Evolutionary conservation across 1,140 invertebrate species (phyloP), one percentile per base, ranked within the genome.

Genomic region (Cydia pomonella): DNA sequence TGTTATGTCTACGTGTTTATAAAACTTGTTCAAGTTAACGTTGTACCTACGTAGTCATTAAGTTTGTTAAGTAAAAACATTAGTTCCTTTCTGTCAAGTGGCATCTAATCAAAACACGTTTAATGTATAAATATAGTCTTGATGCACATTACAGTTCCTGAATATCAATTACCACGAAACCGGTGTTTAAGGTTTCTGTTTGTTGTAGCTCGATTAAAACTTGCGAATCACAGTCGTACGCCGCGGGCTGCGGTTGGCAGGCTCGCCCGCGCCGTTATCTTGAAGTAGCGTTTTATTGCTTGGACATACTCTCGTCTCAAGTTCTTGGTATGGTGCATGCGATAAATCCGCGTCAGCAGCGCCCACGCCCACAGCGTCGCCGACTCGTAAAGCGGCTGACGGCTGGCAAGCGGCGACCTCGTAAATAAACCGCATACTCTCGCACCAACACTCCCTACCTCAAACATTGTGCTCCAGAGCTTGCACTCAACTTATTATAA

Each of bases 311-410:
- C 29, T 76, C 76, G 66, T 79, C 79, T 76, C 77, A 74, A 77
- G 79, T 73, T 50, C 71, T 71, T 72, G 77, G 77, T 80, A 81
- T 81, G 82, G 72, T 73, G 81, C 76, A 78, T 29, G 76, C 77
- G 75, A 88, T 88, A 87, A 87, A 91, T 88, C 82, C 73, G 75
- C 73, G 78, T 78, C 79, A 76, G 73, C 77, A 77, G 75, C 18
- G 77, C 80, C 83, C 80, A 80, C 85, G 79, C 86, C 84, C 81
- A 81, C 79, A 79, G 75, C 84, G 81, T 83, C 83, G 84, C 79
- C 82, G 79, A 86, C 81, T 85, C 79, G 79, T 89, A 88, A 87
- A 91, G 75, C 81, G 76, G 84, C 79, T 85, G 81, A 83, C 82
- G 80, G 81, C 79, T 84, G 81, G 82, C 84, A 84, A 76, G 76